A percentile compares a stretch with the other conserved stretches of the same genome.
Evolutionary conservation across 2,797 vertebrate genomes (phyloP).

Genomic region (Clarias fuscus): DNA sequence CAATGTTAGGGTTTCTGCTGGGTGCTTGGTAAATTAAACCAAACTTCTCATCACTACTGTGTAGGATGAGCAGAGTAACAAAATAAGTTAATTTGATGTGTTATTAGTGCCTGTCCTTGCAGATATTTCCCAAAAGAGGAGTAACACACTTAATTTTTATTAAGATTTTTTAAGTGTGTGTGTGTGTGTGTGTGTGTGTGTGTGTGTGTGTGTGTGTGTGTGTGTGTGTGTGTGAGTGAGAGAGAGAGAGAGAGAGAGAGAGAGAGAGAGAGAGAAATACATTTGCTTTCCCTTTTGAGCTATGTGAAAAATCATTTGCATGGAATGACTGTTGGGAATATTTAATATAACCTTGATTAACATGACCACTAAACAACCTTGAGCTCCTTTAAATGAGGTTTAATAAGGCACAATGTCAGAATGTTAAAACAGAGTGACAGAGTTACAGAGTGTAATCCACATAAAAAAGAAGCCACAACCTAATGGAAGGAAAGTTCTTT

Average conservation of each 20-base stretch:
- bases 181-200: neutral
- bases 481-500: constrained; percentile 37
- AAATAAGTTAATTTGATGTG: neutral
- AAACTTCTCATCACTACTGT: neutral
- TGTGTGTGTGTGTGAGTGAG: neutral
- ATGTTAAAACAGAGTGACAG: constrained; percentile 2
- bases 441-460: constrained; percentile 12
- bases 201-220: neutral
- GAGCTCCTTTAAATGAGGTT: constrained; percentile 38
- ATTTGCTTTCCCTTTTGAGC: constrained; percentile 3
- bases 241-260: too few relatives aligned
- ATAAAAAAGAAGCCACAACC: constrained; percentile 27
- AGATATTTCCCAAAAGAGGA: neutral
- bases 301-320: constrained; percentile 13
- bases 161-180: neutral
- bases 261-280: neutral
- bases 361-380: constrained; percentile 36
- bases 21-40: neutral
- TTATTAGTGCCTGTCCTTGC: neutral
- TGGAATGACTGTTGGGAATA: constrained; percentile 19
- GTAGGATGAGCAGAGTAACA: neutral
- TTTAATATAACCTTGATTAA: constrained; percentile 20
- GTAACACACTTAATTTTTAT: neutral
- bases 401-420: constrained; percentile 33
- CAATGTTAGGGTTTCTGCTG: too few relatives aligned